Conservation (phyloP, 2,888 invertebrate genomes). For the Lasioglossum malachurum region DNA sequence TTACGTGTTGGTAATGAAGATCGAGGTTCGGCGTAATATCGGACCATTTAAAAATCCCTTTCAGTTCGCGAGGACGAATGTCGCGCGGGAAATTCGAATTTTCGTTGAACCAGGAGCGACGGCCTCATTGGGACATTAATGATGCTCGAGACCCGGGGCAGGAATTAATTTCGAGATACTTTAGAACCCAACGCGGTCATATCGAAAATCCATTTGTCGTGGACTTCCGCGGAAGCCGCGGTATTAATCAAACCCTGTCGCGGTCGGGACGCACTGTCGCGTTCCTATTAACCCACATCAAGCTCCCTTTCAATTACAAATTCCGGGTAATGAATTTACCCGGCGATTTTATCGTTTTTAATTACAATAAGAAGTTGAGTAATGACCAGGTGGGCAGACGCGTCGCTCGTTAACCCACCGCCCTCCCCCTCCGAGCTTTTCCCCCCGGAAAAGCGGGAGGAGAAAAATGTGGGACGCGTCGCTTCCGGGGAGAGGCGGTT, state of each 20-base stretch:
- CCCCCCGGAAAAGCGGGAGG: not conserved
- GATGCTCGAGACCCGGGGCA: conserved; percentile 4
- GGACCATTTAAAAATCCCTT: not conserved
- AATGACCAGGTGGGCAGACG: not conserved
- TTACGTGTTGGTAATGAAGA: not conserved
- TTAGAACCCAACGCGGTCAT: conserved; percentile 34
- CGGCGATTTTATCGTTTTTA: conserved; percentile 15
- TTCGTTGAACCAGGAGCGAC: not conserved
- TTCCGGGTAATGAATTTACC: conserved; percentile 7
- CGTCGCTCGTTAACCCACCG: conserved; percentile 29
- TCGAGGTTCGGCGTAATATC: not conserved
- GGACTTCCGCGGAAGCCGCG: conserved; percentile 47
- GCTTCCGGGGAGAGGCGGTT: conserved; percentile 24
- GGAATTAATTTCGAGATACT: conserved; percentile 59
- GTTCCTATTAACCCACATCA: conserved; percentile 29
- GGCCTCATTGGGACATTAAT: conserved; percentile 13
- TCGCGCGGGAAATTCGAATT: not conserved
- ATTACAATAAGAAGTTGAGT: conserved; percentile 26
- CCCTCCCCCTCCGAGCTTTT: no score
- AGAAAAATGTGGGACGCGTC: conserved; percentile 33
- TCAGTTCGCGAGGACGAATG: not conserved
- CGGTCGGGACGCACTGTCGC: conserved; percentile 30
- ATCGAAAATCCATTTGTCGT: conserved; percentile 68
- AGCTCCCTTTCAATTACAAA: conserved; percentile 34
- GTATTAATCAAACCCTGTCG: conserved; percentile 54